Evolutionary conservation across 2,797 vertebrate species (phyloP), one percentile per base, ranked within the genome.

Genomic region (Danio aesculapii): DNA sequence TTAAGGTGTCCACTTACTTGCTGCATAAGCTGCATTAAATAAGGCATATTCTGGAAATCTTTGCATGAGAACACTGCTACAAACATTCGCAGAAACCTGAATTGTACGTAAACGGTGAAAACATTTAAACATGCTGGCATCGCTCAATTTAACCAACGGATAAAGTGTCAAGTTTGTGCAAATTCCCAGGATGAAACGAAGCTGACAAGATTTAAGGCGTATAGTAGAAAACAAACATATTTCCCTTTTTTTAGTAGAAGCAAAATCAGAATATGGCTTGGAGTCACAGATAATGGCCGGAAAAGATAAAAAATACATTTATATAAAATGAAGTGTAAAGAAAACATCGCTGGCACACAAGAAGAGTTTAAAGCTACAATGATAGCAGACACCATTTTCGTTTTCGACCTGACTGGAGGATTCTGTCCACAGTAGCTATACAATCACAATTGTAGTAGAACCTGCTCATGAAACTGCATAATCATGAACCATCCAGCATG

Each of bases 381-480:
- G 39, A 14, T 3, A 30, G 39, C 10, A 9, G 58, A 30, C 16
- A 12, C 16, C 1, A 6, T 59, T 59, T 69, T 75, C 0, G 49
- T 50, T 75, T 43, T 57, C 11, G 5, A 64, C 52, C 17, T 6
- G 6, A 72, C 10, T 44, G 8, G 6, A 59, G 12, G n/a, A 75
- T 17, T 57, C 19, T 5, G 62, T 63, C 58, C 61, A 30, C 43
- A 13, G 57, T 77, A 77, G 81, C 71, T 69, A 55, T 17, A 77
- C 73, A 47, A n/a, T 39, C 13, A 59, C 17, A 58, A 30, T 11
- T 70, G 59, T 17, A 44, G 6, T 11, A 44, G 30, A 39, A 30
- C 59, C 58, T 53, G 59, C 41, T 47, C 6, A 77, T 66, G 67
- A 73, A 77, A 79, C 39, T 62, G 52, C 13, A 17, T 91, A 96